Conservation (phyloP, 1,140 invertebrate genomes). For the Orius insidiosus region DNA sequence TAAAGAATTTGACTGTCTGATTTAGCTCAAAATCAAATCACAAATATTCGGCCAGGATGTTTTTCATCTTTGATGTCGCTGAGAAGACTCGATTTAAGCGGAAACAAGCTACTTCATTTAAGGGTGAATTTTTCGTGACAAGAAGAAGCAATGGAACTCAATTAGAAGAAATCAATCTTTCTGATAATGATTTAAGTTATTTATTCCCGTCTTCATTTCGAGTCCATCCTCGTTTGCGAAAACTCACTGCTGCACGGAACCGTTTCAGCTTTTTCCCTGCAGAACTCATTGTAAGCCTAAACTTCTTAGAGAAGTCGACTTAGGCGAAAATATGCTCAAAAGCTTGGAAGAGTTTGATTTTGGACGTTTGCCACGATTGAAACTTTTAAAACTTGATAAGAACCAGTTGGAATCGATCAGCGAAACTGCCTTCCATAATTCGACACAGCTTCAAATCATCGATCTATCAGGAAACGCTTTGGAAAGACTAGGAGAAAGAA, state of each 20-base stretch:
- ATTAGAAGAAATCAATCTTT: slow-evolving; percentile 53
- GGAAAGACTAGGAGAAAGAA: slow-evolving; percentile 53
- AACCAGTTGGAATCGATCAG: slow-evolving; percentile 65
- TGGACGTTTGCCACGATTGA: slow-evolving; percentile 52
- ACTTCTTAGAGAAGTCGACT: slow-evolving; percentile 54
- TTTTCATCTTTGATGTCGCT: slow-evolving; percentile 52
- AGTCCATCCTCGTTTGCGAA: slow-evolving; percentile 52
- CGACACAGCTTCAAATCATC: slow-evolving; percentile 63
- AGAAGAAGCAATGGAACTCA: slow-evolving; percentile 35
- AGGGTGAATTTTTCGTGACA: slow-evolving; percentile 58
- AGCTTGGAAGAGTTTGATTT: slow-evolving; percentile 68
- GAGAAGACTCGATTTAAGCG: slow-evolving; percentile 42
- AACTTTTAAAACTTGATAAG: slow-evolving; percentile 44
- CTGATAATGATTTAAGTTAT: slow-evolving; percentile 57
- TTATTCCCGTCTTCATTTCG: slow-evolving; percentile 65
- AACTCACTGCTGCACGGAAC: slow-evolving; percentile 51
- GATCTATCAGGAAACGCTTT: slow-evolving; percentile 60
- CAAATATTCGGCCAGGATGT: slow-evolving; percentile 46
- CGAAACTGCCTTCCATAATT: slow-evolving; percentile 78
- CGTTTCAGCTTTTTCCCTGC: slow-evolving; percentile 66
- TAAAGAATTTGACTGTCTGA: slow-evolving; percentile 53
- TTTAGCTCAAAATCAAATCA: slow-evolving; percentile 58
- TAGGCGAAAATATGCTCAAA: slow-evolving; percentile 58
- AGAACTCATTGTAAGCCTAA: slow-evolving; percentile 45
- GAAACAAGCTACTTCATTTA: slow-evolving; percentile 58